A percentile compares a stretch with the other conserved stretches of the same genome.
Evolutionary conservation across 2,888 invertebrate species (phyloP).

Genomic region (Homarus gammarus): DNA sequence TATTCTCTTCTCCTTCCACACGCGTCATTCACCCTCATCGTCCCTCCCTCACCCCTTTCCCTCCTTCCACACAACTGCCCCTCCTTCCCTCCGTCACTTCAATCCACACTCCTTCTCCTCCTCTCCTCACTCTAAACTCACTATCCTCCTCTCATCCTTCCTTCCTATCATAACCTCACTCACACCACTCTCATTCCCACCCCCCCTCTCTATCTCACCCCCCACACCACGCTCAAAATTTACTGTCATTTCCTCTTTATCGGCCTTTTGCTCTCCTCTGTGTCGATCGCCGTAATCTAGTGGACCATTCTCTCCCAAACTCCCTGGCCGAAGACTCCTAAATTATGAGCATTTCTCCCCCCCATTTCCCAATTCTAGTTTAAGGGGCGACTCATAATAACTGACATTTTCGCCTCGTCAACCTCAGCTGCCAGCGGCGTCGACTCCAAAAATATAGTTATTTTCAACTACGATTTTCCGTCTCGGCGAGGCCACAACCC

Average conservation of each 20-base stretch:
- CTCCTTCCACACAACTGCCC: no score
- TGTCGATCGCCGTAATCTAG: background rate
- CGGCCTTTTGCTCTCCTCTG: background rate
- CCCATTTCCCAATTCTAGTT: background rate
- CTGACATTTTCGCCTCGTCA: background rate
- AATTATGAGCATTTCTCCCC: background rate
- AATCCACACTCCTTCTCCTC: no score
- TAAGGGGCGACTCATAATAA: background rate
- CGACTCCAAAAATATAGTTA: background rate
- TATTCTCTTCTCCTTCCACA: no score
- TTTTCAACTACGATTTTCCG: background rate
- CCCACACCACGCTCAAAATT: background rate
- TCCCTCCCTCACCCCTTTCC: no score
- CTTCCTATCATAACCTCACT: background rate
- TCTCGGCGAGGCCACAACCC: background rate
- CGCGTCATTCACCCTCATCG: no score
- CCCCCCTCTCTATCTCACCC: background rate
- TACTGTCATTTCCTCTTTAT: background rate
- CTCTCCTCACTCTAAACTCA: no score
- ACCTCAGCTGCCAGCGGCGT: background rate
- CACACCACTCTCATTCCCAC: background rate
- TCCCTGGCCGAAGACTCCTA: background rate
- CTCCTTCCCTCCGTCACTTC: no score
- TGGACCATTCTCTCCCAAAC: background rate
- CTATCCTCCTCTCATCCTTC: no score